phyloP scores from a whole-genome alignment of 2,888 invertebrate species.

The Brachyptera risi region DNA sequence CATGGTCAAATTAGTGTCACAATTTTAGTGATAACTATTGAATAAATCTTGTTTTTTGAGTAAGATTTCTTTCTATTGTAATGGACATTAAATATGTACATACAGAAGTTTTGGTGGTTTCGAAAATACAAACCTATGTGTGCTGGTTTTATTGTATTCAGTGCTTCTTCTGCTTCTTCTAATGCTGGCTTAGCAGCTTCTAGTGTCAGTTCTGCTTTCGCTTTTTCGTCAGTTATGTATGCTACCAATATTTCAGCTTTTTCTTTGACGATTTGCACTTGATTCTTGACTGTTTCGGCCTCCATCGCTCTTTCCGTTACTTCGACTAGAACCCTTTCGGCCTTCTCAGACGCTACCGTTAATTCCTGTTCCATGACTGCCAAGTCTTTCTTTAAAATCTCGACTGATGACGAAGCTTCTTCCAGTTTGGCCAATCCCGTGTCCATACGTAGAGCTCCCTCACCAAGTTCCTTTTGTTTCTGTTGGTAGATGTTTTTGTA shows the following conservation, averaged over 20 bases:
- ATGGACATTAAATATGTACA: too few species aligned
- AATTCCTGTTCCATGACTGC: constrained; percentile 93
- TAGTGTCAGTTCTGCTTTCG: constrained; percentile 83
- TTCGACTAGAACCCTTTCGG: constrained; percentile 77
- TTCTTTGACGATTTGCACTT: constrained; percentile 93
- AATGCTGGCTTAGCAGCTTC: constrained; percentile 95
- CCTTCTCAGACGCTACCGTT: constrained; percentile 87
- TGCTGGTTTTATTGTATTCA: constrained; percentile 95
- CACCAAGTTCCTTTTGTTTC: constrained; percentile 84
- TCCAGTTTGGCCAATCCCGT: constrained; percentile 91
- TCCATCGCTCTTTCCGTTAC: constrained; percentile 93
- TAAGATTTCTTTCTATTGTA: too few species aligned
- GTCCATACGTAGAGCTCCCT: constrained; percentile 90
- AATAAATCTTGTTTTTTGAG: too few species aligned
- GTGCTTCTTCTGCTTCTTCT: constrained; percentile 90
- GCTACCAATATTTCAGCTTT: constrained; percentile 87
- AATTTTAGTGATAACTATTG: too few species aligned
- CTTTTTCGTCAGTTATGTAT: constrained; percentile 86
- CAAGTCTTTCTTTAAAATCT: constrained; percentile 84
- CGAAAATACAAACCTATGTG: constrained; percentile 65
- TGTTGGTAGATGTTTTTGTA: constrained; percentile 91
- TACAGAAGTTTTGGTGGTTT: too few species aligned
- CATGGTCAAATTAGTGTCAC: too few species aligned
- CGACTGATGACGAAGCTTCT: constrained; percentile 91
- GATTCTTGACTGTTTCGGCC: constrained; percentile 92